phyloP scores from a whole-genome alignment of 2,797 vertebrate species.

The Rhabdophis nuchalis region DNA sequence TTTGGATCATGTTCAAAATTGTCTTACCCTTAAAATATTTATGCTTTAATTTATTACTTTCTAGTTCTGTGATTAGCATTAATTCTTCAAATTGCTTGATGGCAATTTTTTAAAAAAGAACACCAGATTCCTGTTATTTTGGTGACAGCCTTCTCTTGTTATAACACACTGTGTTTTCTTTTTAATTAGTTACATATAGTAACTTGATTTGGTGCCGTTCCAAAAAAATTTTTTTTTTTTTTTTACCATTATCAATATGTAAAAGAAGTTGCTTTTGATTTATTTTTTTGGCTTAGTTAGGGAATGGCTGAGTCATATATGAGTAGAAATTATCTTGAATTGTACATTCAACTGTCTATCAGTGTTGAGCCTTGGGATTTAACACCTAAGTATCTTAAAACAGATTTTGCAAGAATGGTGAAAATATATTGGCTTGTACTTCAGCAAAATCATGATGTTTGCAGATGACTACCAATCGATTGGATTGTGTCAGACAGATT shows the following conservation, averaged over 20 bases:
- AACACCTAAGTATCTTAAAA: not conserved
- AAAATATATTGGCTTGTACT: not conserved
- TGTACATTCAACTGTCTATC: not conserved
- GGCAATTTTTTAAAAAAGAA: not conserved
- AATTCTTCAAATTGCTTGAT: not conserved
- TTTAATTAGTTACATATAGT: not conserved
- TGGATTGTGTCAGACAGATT: not conserved
- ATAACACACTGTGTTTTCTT: not conserved
- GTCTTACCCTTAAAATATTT: not conserved
- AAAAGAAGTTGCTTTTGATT: not conserved
- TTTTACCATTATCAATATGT: not conserved
- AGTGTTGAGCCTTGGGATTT: not conserved
- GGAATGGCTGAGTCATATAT: not conserved
- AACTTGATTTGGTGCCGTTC: not conserved
- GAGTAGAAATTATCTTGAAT: not conserved
- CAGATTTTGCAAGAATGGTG: not conserved
- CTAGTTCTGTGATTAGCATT: not conserved
- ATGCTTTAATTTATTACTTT: not conserved
- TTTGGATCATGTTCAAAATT: not conserved
- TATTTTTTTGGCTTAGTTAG: not conserved
- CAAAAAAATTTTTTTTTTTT: not conserved
- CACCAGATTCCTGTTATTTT: not conserved
- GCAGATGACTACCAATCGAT: not conserved
- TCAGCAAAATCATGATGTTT: constrained; percentile 18
- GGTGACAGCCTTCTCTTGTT: not conserved